Evolutionary conservation across 2,797 vertebrate genomes (phyloP).

Genomic region (Petrocephalus schoutedeni): DNA sequence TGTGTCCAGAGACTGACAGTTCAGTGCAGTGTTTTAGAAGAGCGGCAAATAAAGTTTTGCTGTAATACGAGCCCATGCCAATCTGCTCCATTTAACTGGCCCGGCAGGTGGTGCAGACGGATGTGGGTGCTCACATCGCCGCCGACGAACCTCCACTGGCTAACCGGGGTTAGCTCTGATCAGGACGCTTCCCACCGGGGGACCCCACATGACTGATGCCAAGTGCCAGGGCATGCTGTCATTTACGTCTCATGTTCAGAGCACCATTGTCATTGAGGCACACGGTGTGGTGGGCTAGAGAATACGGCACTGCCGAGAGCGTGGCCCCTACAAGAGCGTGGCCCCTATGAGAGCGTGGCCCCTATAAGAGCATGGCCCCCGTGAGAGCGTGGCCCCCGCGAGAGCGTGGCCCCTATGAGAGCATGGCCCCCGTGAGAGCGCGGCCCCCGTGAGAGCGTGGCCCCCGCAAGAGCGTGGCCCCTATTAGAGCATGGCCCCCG

Average conservation of each 20-base stretch:
- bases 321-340: too few species aligned
- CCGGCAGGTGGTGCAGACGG: not conserved
- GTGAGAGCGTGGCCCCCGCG: too few species aligned
- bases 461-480: too few species aligned
- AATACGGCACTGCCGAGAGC: too few species aligned
- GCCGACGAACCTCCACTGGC: constrained; percentile 16
- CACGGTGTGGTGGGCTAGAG: too few species aligned
- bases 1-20: not conserved
- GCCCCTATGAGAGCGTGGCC: too few species aligned
- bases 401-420: too few species aligned
- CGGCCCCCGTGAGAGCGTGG: too few species aligned
- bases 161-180: not conserved
- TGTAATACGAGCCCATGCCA: not conserved
- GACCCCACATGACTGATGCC: not conserved
- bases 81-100: not conserved
- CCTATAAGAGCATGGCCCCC: too few species aligned
- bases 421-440: too few species aligned
- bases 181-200: not conserved
- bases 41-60: not conserved
- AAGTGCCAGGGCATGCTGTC: not conserved
- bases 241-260: not conserved
- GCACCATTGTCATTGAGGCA: not conserved
- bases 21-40: not conserved
- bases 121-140: not conserved
- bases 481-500: too few species aligned